Percentiles rank a stretch among this genome's conserved stretches.
Evolutionary conservation across 2,888 invertebrate genomes (phyloP).

Genomic region (Melinaea marsaeus): DNA sequence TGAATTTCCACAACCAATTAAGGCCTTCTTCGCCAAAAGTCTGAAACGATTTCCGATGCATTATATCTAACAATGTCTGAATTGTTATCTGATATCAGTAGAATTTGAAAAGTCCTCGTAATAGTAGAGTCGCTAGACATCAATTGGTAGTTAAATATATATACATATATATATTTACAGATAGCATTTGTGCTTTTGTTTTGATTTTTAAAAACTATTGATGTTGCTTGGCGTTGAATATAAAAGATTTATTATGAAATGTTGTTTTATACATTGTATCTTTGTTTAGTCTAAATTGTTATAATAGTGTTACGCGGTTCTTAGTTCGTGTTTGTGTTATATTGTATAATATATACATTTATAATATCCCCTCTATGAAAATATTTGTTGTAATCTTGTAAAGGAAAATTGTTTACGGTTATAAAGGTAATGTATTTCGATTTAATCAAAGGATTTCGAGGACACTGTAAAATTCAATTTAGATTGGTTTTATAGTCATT

Average conservation of each 20-base stretch:
- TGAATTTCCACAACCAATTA: conserved; percentile 5
- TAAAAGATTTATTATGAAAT: conserved; percentile 63
- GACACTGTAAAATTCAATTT: conserved; percentile 71
- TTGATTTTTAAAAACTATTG: conserved; percentile 56
- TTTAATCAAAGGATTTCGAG: conserved; percentile 61
- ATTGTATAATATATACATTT: conserved; percentile 51
- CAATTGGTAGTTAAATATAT: conserved; percentile 61
- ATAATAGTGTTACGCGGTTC: conserved; percentile 68
- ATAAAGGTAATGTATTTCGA: conserved; percentile 47
- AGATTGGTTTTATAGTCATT: conserved; percentile 78
- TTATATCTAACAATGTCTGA: neutral
- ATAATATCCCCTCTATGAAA: conserved; percentile 61
- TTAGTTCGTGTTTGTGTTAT: conserved; percentile 53
- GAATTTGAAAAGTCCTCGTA: conserved; percentile 37
- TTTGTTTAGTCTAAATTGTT: conserved; percentile 72
- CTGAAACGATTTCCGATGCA: neutral
- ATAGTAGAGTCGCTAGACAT: conserved; percentile 74
- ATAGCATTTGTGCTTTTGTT: conserved; percentile 62
- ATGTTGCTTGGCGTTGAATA: conserved; percentile 74
- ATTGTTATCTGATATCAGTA: neutral
- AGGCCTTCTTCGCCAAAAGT: conserved; percentile 7
- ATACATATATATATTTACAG: conserved; percentile 49
- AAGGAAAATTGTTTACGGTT: conserved; percentile 47
- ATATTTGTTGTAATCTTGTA: conserved; percentile 68
- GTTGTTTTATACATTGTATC: conserved; percentile 59